Percentiles rank a stretch among this genome's conserved stretches.
Evolutionary conservation across 1,140 invertebrate species (phyloP).

Genomic region (Calephelis nemesis): DNA sequence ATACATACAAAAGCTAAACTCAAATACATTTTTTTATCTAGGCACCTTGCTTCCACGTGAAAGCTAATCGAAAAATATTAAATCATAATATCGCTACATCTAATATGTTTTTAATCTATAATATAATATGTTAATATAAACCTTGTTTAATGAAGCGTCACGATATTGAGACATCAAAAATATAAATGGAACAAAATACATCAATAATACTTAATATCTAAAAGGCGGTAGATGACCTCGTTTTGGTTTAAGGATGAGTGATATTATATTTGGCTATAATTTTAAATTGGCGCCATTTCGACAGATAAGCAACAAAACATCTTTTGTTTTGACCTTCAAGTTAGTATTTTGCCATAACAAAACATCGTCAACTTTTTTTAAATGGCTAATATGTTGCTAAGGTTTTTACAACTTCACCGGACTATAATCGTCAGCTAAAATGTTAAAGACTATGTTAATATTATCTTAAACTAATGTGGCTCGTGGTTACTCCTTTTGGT

Average conservation of each 20-base stretch:
- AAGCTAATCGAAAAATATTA: constrained; percentile 1
- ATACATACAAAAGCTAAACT: constrained; percentile 12
- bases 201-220: constrained; percentile 35
- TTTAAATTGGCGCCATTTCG: constrained; percentile 21
- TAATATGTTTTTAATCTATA: constrained; percentile 2
- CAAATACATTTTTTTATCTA: constrained; percentile 18
- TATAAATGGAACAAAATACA: constrained; percentile 27
- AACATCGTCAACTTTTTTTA: no score
- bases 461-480: no score
- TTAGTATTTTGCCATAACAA: no score
- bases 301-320: no score
- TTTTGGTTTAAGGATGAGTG: constrained; percentile 45
- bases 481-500: no score
- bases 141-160: not conserved
- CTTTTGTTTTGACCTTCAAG: no score
- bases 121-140: not conserved
- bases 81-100: not conserved
- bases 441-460: no score
- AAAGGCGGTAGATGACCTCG: constrained; percentile 46
- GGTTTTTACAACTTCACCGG: no score
- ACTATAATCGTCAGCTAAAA: no score
- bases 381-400: no score
- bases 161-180: constrained; percentile 10
- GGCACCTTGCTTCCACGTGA: constrained; percentile 9
- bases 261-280: constrained; percentile 38